phyloP scores from a whole-genome alignment of 2,888 invertebrate genomes.

The Leucophenga montana region DNA sequence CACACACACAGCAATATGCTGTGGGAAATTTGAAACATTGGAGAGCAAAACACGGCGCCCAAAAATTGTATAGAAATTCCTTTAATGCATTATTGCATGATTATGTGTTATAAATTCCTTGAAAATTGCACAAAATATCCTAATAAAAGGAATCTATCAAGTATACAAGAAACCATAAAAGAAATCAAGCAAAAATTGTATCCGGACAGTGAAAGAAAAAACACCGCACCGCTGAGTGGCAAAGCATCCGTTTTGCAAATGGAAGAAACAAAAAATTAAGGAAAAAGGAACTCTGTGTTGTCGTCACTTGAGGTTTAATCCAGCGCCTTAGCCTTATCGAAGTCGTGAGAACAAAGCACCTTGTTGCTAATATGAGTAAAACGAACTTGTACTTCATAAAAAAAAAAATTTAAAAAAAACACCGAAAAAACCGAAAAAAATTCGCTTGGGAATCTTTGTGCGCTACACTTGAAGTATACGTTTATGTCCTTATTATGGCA shows the following conservation, averaged over 20 bases:
- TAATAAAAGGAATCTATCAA: slow-evolving; percentile 31
- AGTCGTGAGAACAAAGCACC: slow-evolving; percentile 37
- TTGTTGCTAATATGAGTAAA: slow-evolving; percentile 33
- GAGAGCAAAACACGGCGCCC: background rate
- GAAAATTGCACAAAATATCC: slow-evolving; percentile 55
- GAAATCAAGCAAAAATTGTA: slow-evolving; percentile 45
- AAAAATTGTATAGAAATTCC: slow-evolving; percentile 51
- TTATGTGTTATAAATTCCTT: slow-evolving; percentile 60
- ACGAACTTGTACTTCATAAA: slow-evolving; percentile 39
- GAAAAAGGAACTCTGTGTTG: slow-evolving; percentile 43
- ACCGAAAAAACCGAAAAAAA: too few species aligned
- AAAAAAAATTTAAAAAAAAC: too few species aligned
- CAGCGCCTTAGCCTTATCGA: slow-evolving; percentile 54
- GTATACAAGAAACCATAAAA: background rate
- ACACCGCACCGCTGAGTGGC: slow-evolving; percentile 64
- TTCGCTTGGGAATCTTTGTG: slow-evolving; percentile 45
- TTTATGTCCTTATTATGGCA: slow-evolving; percentile 60
- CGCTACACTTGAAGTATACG: slow-evolving; percentile 56
- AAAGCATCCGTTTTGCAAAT: slow-evolving; percentile 53
- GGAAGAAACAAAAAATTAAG: background rate
- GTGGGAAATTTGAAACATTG: background rate
- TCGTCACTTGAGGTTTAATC: slow-evolving; percentile 64
- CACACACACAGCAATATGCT: slow-evolving; percentile 34
- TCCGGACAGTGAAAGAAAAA: slow-evolving; percentile 60
- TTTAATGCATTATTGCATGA: slow-evolving; percentile 57